Conservation (phyloP, 2,797 vertebrate species). For the Mus spretus region DNA sequence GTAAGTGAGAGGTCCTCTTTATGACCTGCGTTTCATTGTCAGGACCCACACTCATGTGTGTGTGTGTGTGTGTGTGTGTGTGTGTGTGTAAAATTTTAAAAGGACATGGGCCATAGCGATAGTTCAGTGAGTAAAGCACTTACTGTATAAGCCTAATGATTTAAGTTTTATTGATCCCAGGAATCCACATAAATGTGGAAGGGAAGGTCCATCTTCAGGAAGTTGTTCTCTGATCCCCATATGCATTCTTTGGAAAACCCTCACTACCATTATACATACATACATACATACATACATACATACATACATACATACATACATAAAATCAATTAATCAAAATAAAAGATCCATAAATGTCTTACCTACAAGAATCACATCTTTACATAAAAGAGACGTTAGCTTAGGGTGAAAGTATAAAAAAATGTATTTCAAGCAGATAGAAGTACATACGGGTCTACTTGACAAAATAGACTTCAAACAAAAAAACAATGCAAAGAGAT, state of each 20-base stretch:
- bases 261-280: neutral
- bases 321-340: neutral
- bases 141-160: neutral
- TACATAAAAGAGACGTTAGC: neutral
- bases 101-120: neutral
- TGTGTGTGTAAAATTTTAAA: neutral
- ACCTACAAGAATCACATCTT: neutral
- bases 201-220: neutral
- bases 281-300: neutral
- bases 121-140: neutral
- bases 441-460: neutral
- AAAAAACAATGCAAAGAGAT: neutral
- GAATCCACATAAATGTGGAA: neutral
- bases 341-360: neutral
- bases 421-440: neutral
- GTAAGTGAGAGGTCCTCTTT: too few species aligned
- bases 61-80: too few species aligned
- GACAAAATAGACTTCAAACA: neutral
- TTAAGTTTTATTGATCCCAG: neutral
- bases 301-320: neutral
- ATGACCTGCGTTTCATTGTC: neutral
- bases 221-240: neutral
- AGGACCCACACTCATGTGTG: neutral
- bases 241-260: neutral
- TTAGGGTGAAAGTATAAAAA: neutral